Base-by-base conservation (phyloP, 2,113 vertebrate species). In the Elgaria multicarinata region DNA sequence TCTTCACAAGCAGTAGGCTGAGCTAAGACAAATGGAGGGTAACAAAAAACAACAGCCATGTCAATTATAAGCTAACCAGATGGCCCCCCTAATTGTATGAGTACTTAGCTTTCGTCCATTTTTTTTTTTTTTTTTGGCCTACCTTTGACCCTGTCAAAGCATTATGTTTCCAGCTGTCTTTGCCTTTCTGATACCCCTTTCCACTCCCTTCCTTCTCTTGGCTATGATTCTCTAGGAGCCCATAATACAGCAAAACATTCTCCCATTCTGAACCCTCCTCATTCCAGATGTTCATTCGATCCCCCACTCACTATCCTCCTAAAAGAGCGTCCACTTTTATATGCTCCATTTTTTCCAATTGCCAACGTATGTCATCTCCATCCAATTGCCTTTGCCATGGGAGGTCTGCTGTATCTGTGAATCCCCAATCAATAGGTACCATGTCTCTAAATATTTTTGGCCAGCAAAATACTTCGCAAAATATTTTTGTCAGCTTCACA, bases 301-400 rank as follows among this genome's bases (percentile, higher is more conserved):
- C 67, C 10, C 50, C n/a, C 55, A 50, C 71, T 33, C 28, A 2
- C 82, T 55, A 24, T 44, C 74, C 74, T 89, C 86, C 44, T 20
- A 83, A 44, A 33, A 50, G 18, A 33, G 16, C 28, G 76, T 36
- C 50, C 33, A 42, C 4, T 81, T 81, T 44, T 53, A 55, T 55
- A 89, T n/a, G 46, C 26, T 72, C 36, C 36, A 46, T 89, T 55
- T 85, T 78, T 85, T 85, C 74, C 53, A 6, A 78, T 55, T 78
- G 58, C 78, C 62, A n/a, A 53, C 62, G 53, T 85, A 78, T 69
- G 69, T 85, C 44, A 78, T 84, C 42, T 77, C 69, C 64, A 53
- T 69, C 74, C 82, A 66, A 3, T 44, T 78, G 82, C 18, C 82
- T 58, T 89, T 85, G 82, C 77, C 81, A 77, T 44, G 33, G 71